Evolutionary conservation across 2,113 vertebrate species (phyloP).

Genomic region (Struthidea cinerea): DNA sequence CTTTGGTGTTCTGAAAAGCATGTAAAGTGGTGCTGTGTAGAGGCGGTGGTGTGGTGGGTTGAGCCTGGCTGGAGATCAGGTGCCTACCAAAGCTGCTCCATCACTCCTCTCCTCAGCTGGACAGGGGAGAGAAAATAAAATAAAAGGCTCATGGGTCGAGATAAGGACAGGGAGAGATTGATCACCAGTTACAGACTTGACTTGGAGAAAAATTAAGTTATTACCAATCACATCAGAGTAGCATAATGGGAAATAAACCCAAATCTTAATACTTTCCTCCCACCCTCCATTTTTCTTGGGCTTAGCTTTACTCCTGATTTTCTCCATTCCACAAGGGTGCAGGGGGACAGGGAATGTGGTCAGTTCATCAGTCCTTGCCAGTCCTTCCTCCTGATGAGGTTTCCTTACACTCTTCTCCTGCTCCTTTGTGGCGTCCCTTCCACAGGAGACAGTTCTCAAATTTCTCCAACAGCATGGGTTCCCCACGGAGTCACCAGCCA

Average conservation of each 20-base stretch:
- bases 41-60: background rate
- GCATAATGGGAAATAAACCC: background rate
- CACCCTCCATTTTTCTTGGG: background rate
- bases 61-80: background rate
- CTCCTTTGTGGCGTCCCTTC: background rate
- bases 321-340: background rate
- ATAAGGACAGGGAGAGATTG: background rate
- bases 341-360: background rate
- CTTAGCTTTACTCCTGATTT: background rate
- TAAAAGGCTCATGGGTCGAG: background rate
- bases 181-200: background rate
- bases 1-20: conserved; percentile 35
- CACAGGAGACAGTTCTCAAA: background rate
- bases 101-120: background rate
- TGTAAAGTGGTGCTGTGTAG: conserved; percentile 56
- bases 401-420: background rate
- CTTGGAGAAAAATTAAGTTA: background rate
- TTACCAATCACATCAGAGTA: background rate
- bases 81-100: background rate
- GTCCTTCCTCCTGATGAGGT: background rate
- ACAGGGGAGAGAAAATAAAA: background rate
- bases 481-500: background rate
- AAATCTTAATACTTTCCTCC: background rate
- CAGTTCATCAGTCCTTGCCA: background rate
- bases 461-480: background rate